phyloP scores from a whole-genome alignment of 2,797 vertebrate species.

The Urosaurus nigricauda region DNA sequence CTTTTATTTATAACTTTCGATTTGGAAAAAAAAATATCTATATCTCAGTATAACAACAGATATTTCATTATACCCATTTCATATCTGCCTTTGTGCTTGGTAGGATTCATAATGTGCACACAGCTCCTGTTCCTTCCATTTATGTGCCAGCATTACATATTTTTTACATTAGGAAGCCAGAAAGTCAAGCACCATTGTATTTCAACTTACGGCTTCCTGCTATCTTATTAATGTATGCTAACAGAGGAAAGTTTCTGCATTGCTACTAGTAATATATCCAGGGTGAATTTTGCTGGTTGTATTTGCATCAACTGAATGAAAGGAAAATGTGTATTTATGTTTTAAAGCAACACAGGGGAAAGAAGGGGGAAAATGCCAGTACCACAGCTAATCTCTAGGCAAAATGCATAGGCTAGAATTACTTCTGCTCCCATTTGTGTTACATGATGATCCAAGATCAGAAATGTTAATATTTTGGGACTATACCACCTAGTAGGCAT shows the following conservation, averaged over 20 bases:
- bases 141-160: slow-evolving; percentile 25
- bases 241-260: slow-evolving; percentile 5
- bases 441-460: no score
- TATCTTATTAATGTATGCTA: slow-evolving; percentile 44
- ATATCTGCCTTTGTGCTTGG: rapidly evolving
- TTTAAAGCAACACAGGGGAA: neutral
- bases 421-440: neutral
- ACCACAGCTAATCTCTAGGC: neutral
- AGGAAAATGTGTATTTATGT: neutral
- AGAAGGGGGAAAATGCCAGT: no score
- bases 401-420: no score
- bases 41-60: neutral
- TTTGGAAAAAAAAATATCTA: slow-evolving; percentile 14
- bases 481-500: no score
- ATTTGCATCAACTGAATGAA: neutral
- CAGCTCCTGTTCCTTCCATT: slow-evolving; percentile 15
- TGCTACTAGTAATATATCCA: slow-evolving; percentile 13
- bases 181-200: neutral
- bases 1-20: slow-evolving; percentile 1
- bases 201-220: slow-evolving; percentile 29
- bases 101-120: neutral
- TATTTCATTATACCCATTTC: slow-evolving; percentile 25
- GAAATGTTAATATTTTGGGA: no score
- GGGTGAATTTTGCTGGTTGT: neutral
- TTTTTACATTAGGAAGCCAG: slow-evolving; percentile 45